phyloP scores from a whole-genome alignment of 2,797 vertebrate genomes.

The Gymnocypris eckloni region DNA sequence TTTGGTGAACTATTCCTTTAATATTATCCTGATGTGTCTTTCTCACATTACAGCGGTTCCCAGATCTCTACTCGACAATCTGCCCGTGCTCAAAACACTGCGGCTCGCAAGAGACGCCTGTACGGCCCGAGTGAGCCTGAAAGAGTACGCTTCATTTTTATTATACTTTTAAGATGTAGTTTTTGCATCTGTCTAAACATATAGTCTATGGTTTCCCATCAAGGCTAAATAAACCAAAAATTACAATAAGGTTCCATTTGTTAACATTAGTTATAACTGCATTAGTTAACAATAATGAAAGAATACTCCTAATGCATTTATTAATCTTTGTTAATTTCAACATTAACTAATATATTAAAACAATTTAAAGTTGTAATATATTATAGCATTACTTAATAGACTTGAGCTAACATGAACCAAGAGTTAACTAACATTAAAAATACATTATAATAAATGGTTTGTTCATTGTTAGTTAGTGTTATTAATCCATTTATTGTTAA shows the following conservation, averaged over 20 bases:
- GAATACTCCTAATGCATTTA: neutral
- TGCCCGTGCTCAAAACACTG: slow-evolving; percentile 56
- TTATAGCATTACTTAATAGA: no score
- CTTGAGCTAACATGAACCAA: no score
- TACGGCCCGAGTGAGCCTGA: slow-evolving; percentile 45
- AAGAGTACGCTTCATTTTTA: slow-evolving; percentile 19
- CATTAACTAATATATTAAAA: no score
- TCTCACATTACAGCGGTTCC: slow-evolving; percentile 39
- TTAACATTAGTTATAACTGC: no score
- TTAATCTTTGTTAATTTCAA: neutral
- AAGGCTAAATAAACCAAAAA: neutral
- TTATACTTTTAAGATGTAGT: neutral
- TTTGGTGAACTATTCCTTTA: neutral
- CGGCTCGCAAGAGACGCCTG: slow-evolving; percentile 60
- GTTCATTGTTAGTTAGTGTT: neutral
- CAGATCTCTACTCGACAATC: slow-evolving; percentile 53
- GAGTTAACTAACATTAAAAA: no score
- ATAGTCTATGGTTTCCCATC: neutral
- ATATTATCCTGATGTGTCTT: slow-evolving; percentile 53
- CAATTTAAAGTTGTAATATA: no score
- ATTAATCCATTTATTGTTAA: neutral
- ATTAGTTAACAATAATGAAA: neutral
- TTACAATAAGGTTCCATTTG: neutral
- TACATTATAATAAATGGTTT: no score
- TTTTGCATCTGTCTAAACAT: neutral